These are phyloP conservation scores for Oenanthe oenanthe DNA, from an alignment of 2,113 vertebrate genomes.

Conservation along the genomic window DNA sequence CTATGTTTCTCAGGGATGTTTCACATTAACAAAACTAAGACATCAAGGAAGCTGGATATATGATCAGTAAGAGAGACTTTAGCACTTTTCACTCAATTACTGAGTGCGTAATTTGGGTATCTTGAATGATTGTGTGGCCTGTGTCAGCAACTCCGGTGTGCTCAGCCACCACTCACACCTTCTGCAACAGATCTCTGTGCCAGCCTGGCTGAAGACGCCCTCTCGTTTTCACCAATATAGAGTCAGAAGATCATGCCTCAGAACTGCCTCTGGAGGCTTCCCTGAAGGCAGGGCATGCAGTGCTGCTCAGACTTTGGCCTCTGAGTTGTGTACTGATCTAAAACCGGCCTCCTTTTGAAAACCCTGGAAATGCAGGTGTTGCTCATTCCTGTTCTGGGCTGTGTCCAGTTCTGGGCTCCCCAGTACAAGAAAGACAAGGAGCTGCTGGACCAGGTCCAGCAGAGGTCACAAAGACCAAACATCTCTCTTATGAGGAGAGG, in stretches of 20 bases:
- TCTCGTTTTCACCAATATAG: fast-evolving
- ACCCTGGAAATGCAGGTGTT: fast-evolving
- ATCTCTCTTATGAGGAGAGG: not conserved
- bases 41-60: fast-evolving
- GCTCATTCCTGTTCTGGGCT: too few relatives aligned
- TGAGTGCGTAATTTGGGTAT: not conserved
- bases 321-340: not conserved
- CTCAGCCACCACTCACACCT: not conserved
- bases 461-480: not conserved
- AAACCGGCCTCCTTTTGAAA: not conserved
- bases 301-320: not conserved
- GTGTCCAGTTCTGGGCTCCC: not conserved
- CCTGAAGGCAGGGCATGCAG: too few relatives aligned
- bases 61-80: fast-evolving
- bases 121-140: fast-evolving
- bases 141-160: not conserved
- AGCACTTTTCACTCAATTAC: not conserved
- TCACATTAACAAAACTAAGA: not conserved
- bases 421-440: not conserved
- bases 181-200: not conserved
- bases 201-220: not conserved
- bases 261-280: not conserved
- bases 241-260: not conserved
- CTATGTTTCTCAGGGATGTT: not conserved
- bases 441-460: not conserved